Conservation (phyloP, 2,797 vertebrate genomes). For the Salmo trutta region DNA sequence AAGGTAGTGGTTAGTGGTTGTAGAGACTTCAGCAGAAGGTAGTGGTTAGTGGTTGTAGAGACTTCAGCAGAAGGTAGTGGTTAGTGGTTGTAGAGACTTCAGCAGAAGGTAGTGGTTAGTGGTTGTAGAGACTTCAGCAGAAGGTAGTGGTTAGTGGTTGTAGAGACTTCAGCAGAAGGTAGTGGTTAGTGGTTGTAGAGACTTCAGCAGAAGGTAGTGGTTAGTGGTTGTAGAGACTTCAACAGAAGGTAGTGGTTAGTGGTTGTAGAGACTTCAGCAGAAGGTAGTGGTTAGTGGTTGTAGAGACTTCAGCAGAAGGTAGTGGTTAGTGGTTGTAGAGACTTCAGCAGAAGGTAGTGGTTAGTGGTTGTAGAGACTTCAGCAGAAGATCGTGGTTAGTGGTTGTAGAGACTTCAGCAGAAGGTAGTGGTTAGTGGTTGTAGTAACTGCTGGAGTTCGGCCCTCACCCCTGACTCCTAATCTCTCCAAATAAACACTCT, state of each 20-base stretch:
- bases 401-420: no score
- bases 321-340: neutral
- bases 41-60: neutral
- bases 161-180: neutral
- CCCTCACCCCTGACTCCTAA: conserved; percentile 55
- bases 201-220: no score
- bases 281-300: conserved; percentile 33
- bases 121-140: neutral
- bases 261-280: neutral
- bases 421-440: conserved; percentile 13
- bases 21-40: neutral
- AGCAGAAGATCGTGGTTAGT: no score
- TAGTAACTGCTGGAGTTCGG: conserved; percentile 39
- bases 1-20: no score
- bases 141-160: no score
- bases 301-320: conserved; percentile 4
- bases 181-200: neutral
- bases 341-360: no score
- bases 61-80: neutral
- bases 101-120: neutral
- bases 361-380: no score
- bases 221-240: neutral
- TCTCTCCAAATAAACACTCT: conserved; percentile 70
- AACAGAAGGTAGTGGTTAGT: neutral
- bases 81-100: neutral